Conservation (phyloP, 2,113 vertebrate species). For the Spermophilus dauricus region DNA sequence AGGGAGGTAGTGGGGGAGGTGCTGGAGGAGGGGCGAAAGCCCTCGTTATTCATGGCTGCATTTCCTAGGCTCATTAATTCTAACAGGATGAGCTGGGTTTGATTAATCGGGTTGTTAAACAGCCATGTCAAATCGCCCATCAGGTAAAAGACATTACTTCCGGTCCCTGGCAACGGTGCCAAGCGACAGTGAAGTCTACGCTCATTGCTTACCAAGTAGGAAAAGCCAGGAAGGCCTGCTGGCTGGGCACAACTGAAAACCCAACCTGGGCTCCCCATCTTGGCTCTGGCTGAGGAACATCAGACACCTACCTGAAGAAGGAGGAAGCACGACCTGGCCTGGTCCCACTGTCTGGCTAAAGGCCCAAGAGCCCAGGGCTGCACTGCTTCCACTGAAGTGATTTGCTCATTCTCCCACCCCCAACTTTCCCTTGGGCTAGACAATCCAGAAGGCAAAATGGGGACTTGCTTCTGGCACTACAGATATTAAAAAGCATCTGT, state of each 20-base stretch:
- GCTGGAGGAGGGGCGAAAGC: slow-evolving; percentile 17
- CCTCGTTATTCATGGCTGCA: slow-evolving; percentile 67
- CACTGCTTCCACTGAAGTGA: neutral
- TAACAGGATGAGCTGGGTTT: slow-evolving; percentile 69
- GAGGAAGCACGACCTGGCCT: neutral
- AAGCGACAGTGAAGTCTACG: neutral
- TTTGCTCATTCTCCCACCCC: no score
- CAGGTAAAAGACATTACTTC: slow-evolving; percentile 79
- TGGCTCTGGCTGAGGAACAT: neutral
- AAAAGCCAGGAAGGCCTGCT: neutral
- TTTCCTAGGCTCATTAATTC: slow-evolving; percentile 81
- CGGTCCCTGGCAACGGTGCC: neutral
- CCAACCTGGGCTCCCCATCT: neutral
- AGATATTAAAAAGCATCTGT: neutral
- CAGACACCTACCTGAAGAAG: no score
- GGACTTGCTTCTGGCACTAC: neutral
- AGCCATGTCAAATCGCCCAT: slow-evolving; percentile 76
- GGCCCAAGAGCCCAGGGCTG: neutral
- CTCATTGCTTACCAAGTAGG: neutral
- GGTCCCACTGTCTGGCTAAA: neutral
- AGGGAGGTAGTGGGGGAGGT: neutral
- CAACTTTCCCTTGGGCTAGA: neutral
- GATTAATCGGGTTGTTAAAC: slow-evolving; percentile 83
- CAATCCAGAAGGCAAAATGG: neutral
- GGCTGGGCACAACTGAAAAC: no score